A percentile compares a stretch with the other conserved stretches of the same genome.
Conservation (phyloP, 2,113 vertebrate genomes). For the Centrocercus urophasianus region DNA sequence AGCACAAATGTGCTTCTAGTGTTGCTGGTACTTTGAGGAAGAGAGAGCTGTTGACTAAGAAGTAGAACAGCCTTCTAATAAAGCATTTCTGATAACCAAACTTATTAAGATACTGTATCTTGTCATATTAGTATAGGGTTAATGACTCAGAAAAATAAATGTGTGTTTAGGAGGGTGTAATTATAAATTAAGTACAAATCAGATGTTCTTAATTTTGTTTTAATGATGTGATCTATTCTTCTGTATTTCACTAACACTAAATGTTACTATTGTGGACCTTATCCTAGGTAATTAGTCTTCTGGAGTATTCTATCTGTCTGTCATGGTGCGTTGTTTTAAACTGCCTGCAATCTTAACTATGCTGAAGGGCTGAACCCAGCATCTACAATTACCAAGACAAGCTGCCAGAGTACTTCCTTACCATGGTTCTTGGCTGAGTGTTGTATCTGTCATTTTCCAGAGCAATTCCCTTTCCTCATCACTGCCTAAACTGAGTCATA, state of each 20-base stretch:
- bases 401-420: not conserved
- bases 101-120: not conserved
- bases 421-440: not conserved
- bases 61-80: not conserved
- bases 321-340: not conserved
- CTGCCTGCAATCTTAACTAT: not conserved
- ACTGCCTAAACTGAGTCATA: not conserved
- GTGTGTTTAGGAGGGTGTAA: not conserved
- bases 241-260: not conserved
- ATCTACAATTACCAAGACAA: not conserved
- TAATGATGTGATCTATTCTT: not conserved
- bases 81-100: not conserved
- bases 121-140: not conserved
- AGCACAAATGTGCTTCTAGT: not conserved
- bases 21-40: not conserved
- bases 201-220: not conserved
- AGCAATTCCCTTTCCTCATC: not conserved
- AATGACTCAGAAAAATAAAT: constrained; percentile 18
- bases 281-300: not conserved
- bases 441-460: not conserved
- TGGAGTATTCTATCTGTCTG: not conserved
- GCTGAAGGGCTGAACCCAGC: not conserved
- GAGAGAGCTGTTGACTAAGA: not conserved
- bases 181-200: not conserved
- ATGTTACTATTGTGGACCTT: not conserved